A percentile compares a stretch with the other conserved stretches of the same genome.
These are phyloP conservation scores for Drosophila anomalata DNA, from an alignment of 2,888 invertebrate genomes.

Conservation along the genomic window DNA sequence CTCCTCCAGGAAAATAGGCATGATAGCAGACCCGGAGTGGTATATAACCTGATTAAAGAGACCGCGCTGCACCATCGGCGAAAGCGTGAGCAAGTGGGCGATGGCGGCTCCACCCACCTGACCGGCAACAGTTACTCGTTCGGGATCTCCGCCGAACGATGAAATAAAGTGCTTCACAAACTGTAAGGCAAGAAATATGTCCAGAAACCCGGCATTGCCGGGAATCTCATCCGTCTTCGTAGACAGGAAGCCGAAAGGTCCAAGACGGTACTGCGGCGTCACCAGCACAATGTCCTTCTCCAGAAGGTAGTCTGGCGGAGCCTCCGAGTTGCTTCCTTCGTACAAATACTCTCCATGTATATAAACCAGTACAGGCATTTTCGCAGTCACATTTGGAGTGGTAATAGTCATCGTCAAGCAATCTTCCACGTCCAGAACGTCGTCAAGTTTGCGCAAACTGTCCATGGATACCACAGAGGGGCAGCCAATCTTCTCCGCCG, in stretches of 20 bases:
- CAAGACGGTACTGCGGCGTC: constrained; percentile 84
- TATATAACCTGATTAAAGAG: constrained; percentile 85
- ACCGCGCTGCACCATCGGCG: constrained; percentile 80
- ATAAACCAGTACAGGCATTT: constrained; percentile 83
- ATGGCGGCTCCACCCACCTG: constrained; percentile 85
- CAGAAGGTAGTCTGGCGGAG: constrained; percentile 83
- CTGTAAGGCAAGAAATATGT: constrained; percentile 84
- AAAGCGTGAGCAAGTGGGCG: constrained; percentile 84
- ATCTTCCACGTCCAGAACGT: constrained; percentile 80
- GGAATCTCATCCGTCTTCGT: constrained; percentile 85
- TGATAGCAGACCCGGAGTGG: constrained; percentile 85
- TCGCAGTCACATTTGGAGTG: constrained; percentile 75
- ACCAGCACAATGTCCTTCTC: constrained; percentile 85
- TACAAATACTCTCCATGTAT: constrained; percentile 84
- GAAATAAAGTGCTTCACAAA: constrained; percentile 84
- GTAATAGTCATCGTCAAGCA: constrained; percentile 82
- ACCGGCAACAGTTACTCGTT: constrained; percentile 85
- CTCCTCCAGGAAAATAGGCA: constrained; percentile 85
- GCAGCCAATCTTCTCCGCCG: constrained; percentile 80
- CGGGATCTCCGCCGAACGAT: constrained; percentile 85
- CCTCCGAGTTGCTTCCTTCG: constrained; percentile 82
- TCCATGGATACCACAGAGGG: constrained; percentile 80
- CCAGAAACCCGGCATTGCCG: constrained; percentile 86
- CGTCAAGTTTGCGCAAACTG: constrained; percentile 60
- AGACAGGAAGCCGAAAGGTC: constrained; percentile 85